These are phyloP conservation scores for Dasypus novemcinctus DNA, from an alignment of 2,113 vertebrate genomes.

Conservation along the genomic window DNA sequence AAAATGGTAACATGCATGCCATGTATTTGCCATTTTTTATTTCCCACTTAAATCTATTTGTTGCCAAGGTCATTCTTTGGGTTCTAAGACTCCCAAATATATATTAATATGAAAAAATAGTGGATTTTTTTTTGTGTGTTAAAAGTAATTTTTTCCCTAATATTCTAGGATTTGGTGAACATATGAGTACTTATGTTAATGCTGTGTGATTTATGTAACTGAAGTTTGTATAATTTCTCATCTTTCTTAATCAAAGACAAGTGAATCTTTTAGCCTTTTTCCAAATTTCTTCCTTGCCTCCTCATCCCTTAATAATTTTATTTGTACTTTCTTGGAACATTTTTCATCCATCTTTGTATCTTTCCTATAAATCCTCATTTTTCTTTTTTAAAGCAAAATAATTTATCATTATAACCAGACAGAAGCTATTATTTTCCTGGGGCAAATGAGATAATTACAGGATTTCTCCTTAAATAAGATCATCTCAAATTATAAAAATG, in stretches of 20 bases:
- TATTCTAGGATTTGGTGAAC: slow-evolving; percentile 1
- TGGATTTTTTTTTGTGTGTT: not conserved
- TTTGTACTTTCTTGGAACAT: slow-evolving; percentile 37
- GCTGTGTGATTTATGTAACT: not conserved
- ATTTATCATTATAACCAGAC: slow-evolving; percentile 15
- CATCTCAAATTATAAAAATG: slow-evolving; percentile 40
- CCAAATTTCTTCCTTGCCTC: not conserved
- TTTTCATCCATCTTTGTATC: slow-evolving; percentile 19
- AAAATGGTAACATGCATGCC: not conserved
- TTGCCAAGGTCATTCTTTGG: not conserved
- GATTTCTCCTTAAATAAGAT: slow-evolving; percentile 46
- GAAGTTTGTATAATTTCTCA: not conserved
- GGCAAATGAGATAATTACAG: slow-evolving; percentile 12
- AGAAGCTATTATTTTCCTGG: not conserved
- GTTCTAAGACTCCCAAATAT: not conserved
- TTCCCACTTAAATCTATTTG: slow-evolving; percentile 14
- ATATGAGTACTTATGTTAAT: not conserved
- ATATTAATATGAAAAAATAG: not conserved
- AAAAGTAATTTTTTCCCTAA: not conserved
- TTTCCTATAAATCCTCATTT: slow-evolving; percentile 31
- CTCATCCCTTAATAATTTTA: slow-evolving; percentile 15
- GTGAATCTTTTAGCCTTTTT: not conserved
- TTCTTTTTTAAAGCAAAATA: slow-evolving; percentile 50
- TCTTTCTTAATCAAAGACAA: slow-evolving; percentile 34
- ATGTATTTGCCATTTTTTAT: not conserved